phyloP scores from a whole-genome alignment of 2,888 invertebrate genomes.

The Drosophila bunnanda region DNA sequence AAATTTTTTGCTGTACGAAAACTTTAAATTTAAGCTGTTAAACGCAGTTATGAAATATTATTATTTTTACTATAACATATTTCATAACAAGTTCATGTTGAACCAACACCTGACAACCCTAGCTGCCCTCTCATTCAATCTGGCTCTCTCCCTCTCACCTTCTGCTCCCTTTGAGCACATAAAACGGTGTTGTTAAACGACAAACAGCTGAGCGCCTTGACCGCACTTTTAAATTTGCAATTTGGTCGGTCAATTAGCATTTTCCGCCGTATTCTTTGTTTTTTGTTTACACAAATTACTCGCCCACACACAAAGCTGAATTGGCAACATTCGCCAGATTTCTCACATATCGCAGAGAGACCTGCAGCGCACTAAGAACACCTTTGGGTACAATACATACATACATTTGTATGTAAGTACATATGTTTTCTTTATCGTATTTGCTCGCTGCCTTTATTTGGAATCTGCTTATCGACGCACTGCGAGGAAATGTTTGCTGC shows the following conservation, averaged over 20 bases:
- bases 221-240: slow-evolving; percentile 26
- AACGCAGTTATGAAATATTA: neutral
- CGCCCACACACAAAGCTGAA: slow-evolving; percentile 22
- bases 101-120: slow-evolving; percentile 47
- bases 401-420: neutral
- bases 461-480: slow-evolving; percentile 41
- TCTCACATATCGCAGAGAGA: slow-evolving; percentile 23
- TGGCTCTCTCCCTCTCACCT: neutral
- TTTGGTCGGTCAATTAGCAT: slow-evolving; percentile 3
- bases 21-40: neutral
- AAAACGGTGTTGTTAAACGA: slow-evolving; percentile 62
- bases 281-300: slow-evolving; percentile 48
- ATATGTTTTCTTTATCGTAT: slow-evolving; percentile 35
- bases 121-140: slow-evolving; percentile 16
- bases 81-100: neutral
- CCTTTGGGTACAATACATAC: slow-evolving; percentile 11
- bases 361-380: slow-evolving; percentile 39
- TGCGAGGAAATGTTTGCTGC: slow-evolving; percentile 46
- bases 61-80: neutral
- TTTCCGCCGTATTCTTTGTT: slow-evolving; percentile 2
- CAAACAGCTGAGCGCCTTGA: slow-evolving; percentile 55
- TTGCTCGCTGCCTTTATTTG: slow-evolving; percentile 24
- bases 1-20: neutral
- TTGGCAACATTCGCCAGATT: slow-evolving; percentile 21
- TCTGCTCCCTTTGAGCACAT: neutral